Conservation (phyloP, 2,113 vertebrate species). For the Axis porcinus region DNA sequence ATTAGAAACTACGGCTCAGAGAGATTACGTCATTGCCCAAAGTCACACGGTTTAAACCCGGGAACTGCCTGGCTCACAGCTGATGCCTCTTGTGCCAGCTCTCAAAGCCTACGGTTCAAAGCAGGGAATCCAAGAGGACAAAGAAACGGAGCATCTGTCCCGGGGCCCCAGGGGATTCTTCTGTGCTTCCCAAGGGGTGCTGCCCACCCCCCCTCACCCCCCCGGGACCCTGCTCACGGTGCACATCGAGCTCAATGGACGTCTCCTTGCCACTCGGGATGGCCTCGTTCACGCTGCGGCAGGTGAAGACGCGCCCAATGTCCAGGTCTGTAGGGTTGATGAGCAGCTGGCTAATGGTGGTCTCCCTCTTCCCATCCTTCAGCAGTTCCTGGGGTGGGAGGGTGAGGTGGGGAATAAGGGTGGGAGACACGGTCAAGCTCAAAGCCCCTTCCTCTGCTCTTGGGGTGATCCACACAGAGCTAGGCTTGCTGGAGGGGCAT, state of each 20-base stretch:
- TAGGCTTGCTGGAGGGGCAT: not conserved
- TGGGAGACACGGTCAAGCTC: not conserved
- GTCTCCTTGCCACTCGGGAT: constrained; percentile 88
- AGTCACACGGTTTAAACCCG: not conserved
- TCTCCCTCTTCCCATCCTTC: constrained; percentile 91
- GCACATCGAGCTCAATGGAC: constrained; percentile 90
- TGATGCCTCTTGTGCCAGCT: not conserved
- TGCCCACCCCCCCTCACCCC: too few species aligned
- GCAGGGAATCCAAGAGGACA: not conserved
- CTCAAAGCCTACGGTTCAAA: rapidly evolving
- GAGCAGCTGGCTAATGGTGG: constrained; percentile 88
- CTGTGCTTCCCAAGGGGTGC: not conserved
- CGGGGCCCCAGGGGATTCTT: not conserved
- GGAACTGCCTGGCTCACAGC: not conserved
- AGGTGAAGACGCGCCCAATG: constrained; percentile 89
- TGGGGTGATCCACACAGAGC: not conserved
- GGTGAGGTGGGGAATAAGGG: not conserved
- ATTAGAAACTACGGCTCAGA: not conserved
- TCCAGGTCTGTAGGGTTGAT: constrained; percentile 90
- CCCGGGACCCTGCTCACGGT: constrained; percentile 83
- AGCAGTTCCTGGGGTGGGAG: constrained; percentile 84
- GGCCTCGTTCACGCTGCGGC: constrained; percentile 90
- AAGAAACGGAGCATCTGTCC: not conserved
- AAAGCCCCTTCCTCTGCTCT: not conserved
- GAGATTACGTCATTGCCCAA: not conserved